Base-by-base conservation (phyloP, 2,797 vertebrate genomes). In the Myiotriccus ornatus region DNA sequence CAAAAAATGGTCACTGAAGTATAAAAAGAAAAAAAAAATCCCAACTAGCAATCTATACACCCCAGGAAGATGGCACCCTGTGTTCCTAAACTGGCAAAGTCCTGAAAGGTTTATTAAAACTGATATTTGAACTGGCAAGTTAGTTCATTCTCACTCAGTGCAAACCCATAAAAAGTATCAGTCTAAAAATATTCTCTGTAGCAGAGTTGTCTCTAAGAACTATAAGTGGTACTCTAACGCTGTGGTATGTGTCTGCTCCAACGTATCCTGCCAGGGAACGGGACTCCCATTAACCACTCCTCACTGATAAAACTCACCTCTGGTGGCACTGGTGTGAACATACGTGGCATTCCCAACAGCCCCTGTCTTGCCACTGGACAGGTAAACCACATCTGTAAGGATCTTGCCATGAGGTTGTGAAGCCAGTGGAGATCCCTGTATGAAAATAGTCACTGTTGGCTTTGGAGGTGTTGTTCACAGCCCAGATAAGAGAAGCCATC, bases 321-420 rank as follows among this genome's bases (percentile, higher is more conserved):
- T 2, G 3, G 20, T 25, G 60, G 28, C 46, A 43, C 0, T 0
- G 6, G 4, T n/a, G 17, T 37, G 68, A 63, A 46, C 35, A 63
- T 23, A 39, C 0, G 0, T 0, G 0, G 46, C 2, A 3, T 41
- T 27, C 57, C 53, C 30, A 22, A 3, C 1, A 49, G 43, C n/a
- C 14, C 11, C 7, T 2, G 2, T 28, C 32, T 53, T 52, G 53
- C 17, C 44, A 20, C 34, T 12, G 43, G 12, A 34, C 32, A 47
- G 2, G 7, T 50, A 39, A 34, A 2, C 32, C 13, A 3, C 0
- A 3, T 25, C 37, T 30, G 4, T 34, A 46, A 34, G 25, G 41
- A 34, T 39, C 3, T 2, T 8, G 21, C 35, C n/a, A 28, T 2
- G 10, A 35, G 37, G 9, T 16, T 28, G 39, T 10, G 17, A 64